phyloP scores from a whole-genome alignment of 2,888 invertebrate species.

The Cryptus armator region DNA sequence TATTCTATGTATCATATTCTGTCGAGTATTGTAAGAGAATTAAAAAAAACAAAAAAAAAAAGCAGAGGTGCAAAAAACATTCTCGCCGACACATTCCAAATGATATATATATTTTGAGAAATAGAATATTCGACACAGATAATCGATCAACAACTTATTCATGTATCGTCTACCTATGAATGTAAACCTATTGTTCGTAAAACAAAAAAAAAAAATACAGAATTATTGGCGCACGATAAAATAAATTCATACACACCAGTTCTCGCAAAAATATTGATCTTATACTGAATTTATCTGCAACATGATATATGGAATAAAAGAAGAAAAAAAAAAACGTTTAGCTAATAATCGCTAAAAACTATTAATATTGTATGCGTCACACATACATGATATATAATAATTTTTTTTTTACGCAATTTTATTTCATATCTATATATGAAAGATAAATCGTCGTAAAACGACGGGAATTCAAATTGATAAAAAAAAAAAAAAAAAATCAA shows the following conservation, averaged over 20 bases:
- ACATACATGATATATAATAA: too few species aligned
- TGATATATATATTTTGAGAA: constrained; percentile 44
- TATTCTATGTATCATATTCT: constrained; percentile 31
- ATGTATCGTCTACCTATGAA: constrained; percentile 35
- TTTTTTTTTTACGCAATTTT: too few species aligned
- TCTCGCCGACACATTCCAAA: constrained; percentile 44
- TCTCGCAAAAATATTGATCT: constrained; percentile 11
- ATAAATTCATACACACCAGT: constrained; percentile 24
- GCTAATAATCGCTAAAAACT: too few species aligned
- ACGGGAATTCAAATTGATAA: not conserved
- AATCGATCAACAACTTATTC: constrained; percentile 12
- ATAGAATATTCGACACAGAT: constrained; percentile 21
- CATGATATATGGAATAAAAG: not conserved
- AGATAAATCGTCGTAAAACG: not conserved
- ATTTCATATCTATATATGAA: too few species aligned
- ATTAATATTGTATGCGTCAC: too few species aligned
- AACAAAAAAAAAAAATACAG: not conserved
- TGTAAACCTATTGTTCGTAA: constrained; percentile 40
- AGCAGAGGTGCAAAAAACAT: constrained; percentile 8
- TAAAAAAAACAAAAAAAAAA: constrained; percentile 21
- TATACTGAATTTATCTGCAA: not conserved
- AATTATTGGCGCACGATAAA: constrained; percentile 25
- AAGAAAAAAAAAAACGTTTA: too few species aligned
- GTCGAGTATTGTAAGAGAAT: constrained; percentile 52
- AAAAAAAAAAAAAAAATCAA: not conserved